These are phyloP conservation scores for Menura novaehollandiae DNA, from an alignment of 2,113 vertebrate species.

Conservation along the genomic window DNA sequence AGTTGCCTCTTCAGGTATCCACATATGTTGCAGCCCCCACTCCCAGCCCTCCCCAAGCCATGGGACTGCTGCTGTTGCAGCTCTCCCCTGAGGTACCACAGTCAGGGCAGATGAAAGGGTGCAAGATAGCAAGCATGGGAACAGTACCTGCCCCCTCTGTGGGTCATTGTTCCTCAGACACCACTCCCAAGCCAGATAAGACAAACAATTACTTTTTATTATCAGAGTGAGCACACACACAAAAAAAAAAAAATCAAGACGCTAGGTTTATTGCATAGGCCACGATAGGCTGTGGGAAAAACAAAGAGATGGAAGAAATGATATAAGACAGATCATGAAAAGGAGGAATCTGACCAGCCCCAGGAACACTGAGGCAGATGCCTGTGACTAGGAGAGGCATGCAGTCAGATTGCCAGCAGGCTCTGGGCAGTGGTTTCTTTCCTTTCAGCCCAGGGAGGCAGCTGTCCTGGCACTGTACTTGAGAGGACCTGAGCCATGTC, in stretches of 20 bases:
- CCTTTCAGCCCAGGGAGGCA: background rate
- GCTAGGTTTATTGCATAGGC: background rate
- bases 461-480: background rate
- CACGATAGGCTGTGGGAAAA: background rate
- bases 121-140: background rate
- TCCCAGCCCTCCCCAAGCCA: background rate
- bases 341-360: background rate
- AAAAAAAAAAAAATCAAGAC: background rate
- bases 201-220: constrained; percentile 61
- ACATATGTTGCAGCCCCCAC: background rate
- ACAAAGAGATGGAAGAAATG: background rate
- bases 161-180: background rate
- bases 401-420: background rate
- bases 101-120: background rate
- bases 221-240: background rate
- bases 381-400: background rate
- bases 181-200: constrained; percentile 35
- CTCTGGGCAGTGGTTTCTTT: background rate
- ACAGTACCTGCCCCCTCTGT: background rate
- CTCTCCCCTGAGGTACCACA: background rate
- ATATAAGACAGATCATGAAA: background rate
- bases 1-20: background rate
- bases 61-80: background rate
- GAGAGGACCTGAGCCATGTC: background rate
- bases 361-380: background rate